Percentiles rank a stretch among this genome's conserved stretches.
Conservation (phyloP, 2,797 vertebrate species). For the Oreonectes daqikongensis region DNA sequence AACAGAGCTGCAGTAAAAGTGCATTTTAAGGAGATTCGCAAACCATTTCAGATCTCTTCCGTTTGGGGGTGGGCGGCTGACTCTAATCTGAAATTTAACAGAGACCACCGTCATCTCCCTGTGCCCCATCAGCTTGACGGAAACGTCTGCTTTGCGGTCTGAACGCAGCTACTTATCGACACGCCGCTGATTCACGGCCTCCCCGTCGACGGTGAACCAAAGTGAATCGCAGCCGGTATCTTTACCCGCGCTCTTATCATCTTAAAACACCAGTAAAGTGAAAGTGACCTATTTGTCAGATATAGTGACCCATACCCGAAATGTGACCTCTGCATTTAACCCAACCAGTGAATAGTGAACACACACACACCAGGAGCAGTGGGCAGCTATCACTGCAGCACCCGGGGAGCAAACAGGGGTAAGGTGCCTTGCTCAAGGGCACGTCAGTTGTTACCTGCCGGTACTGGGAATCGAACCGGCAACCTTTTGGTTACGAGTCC, state of each 20-base stretch:
- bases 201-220: conserved; percentile 37
- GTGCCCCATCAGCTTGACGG: conserved; percentile 10
- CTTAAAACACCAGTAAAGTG: conserved; percentile 48
- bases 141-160: conserved; percentile 19
- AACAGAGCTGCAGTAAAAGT: conserved; percentile 38
- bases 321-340: no score
- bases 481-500: no score
- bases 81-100: conserved; percentile 61
- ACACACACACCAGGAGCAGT: no score
- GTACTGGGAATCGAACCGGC: no score
- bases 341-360: no score
- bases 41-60: conserved; percentile 36
- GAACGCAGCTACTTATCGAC: conserved; percentile 46
- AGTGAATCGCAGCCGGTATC: conserved; percentile 38
- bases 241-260: conserved; percentile 42
- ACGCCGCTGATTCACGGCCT: conserved; percentile 34
- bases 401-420: no score
- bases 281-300: no score
- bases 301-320: no score
- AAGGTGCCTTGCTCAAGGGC: no score
- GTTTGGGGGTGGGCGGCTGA: conserved; percentile 52
- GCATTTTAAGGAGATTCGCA: conserved; percentile 54
- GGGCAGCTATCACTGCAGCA: no score
- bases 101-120: conserved; percentile 17
- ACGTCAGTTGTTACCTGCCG: no score